Evolutionary conservation across 1,140 invertebrate genomes (phyloP), one percentile per base, ranked within the genome.

Genomic region (Ylistrum balloti): DNA sequence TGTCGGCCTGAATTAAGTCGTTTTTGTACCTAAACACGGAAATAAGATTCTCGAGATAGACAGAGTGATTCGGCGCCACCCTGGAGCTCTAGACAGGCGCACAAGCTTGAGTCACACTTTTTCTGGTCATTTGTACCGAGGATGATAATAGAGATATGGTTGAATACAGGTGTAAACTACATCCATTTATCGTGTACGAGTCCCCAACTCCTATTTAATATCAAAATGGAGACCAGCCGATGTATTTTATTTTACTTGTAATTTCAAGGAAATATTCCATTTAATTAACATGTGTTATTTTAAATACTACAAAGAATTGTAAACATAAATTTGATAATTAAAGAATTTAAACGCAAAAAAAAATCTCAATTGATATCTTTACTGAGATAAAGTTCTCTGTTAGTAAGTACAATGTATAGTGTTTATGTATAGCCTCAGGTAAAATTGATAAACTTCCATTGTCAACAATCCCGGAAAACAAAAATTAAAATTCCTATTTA

Each of bases 1-100:
- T 74, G 56, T 74, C 56, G 56, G 56, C 22, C 56, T 17, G 56
- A 74, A 74, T 74, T 74, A 74, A 74, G 56, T 74, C n/a, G 13
- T 74, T 56, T 74, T n/a, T 28, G n/a, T n/a, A n/a, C 5, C 56
- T 74, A n/a, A 74, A 74, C 20, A 74, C 56, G 56, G 56, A 74
- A 74, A n/a, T 74, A 74, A 74, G 56, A 74, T 74, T n/a, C n/a
- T 74, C 3, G 56, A 5, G 56, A 74, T 74, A 74, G n/a, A 74
- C 22, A 17, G n/a, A 74, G 56, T 74, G 56, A n/a, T 74, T 74
- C 56, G 56, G 56, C 56, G 56, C 56, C 56, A 74, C 56, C 22
- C 22, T 11, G 22, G 56, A 74, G 56, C 13, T 74, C 22, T 74
- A n/a, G 56, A 74, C 56, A 28, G 56, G 56, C 56, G 22, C 56